These are phyloP conservation scores for Agriotes lineatus DNA, from an alignment of 2,888 invertebrate genomes.

Conservation along the genomic window DNA sequence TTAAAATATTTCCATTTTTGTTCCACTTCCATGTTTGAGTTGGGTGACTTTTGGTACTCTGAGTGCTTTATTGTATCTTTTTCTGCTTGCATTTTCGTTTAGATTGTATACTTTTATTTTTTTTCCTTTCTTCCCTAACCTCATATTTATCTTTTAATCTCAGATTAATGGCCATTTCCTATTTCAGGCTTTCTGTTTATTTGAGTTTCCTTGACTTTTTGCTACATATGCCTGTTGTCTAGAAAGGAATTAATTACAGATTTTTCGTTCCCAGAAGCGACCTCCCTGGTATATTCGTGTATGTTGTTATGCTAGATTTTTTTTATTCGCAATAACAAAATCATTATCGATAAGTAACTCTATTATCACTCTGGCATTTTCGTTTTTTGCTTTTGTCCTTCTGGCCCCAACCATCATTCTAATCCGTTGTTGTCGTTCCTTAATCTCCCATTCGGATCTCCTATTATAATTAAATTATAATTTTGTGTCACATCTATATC, in stretches of 20 bases:
- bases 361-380: neutral
- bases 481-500: no score
- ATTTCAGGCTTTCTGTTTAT: neutral
- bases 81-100: neutral
- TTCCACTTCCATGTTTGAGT: no score
- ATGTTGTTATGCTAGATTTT: neutral
- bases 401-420: no score
- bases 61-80: neutral
- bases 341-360: neutral
- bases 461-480: no score
- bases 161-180: neutral
- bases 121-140: neutral
- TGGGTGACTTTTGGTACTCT: neutral
- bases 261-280: neutral
- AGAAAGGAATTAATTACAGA: neutral
- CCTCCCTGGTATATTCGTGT: neutral
- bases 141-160: neutral
- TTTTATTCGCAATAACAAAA: neutral
- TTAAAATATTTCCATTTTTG: no score
- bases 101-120: neutral
- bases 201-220: neutral
- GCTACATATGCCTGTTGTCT: neutral
- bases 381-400: no score
- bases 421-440: no score
- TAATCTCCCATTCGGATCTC: no score